phyloP scores from a whole-genome alignment of 2,888 invertebrate genomes.

The Galerucella pusilla region DNA sequence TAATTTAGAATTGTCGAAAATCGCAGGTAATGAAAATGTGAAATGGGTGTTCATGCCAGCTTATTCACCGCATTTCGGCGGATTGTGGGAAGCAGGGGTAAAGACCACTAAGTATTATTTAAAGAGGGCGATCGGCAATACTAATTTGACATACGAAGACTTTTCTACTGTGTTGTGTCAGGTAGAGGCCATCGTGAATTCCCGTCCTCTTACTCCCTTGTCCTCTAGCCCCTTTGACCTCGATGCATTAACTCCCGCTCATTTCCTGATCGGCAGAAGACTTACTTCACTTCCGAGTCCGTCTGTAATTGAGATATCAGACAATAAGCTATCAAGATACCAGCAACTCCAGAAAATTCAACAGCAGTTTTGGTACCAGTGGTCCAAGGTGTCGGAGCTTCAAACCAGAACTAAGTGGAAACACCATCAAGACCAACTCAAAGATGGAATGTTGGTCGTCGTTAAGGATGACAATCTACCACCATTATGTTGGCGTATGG shows the following conservation, averaged over 20 bases:
- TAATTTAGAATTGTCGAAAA: no score
- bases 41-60: no score
- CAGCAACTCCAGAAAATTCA: neutral
- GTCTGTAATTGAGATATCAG: neutral
- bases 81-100: constrained; percentile 5
- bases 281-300: constrained; percentile 10
- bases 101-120: neutral
- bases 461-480: constrained; percentile 5
- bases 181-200: constrained; percentile 9
- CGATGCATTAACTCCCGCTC: constrained; percentile 15
- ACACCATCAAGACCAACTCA: neutral
- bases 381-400: neutral
- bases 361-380: no score
- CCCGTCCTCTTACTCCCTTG: constrained; percentile 10
- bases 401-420: constrained; percentile 3
- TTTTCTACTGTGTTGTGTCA: neutral
- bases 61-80: neutral
- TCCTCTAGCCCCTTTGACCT: constrained; percentile 7
- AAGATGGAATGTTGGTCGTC: neutral
- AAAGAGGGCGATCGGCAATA: neutral
- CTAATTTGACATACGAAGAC: neutral
- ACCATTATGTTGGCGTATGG: constrained; percentile 5
- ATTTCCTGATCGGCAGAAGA: constrained; percentile 17
- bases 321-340: neutral
- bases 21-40: no score